Base-by-base conservation (phyloP, 2,888 invertebrate species). In the Ennomos fuscantarius region DNA sequence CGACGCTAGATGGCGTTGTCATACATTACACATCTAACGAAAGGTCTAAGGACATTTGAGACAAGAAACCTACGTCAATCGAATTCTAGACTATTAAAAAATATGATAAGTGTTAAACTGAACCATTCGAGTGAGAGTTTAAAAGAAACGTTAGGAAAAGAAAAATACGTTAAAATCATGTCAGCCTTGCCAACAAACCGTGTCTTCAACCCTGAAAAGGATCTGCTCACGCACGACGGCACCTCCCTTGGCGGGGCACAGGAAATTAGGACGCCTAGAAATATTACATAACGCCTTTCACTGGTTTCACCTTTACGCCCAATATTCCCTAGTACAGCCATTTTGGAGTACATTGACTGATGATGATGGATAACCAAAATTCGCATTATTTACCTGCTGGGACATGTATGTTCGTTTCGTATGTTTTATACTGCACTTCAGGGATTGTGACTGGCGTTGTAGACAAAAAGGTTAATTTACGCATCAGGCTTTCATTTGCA, bases 121-220 rank as follows among this genome's bases (percentile, higher is more conserved):
- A 57, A 58, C 54, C 52, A 53, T 46, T 63, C 42, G 33, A 51
- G 53, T 65, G 62, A 62, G 54, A 59, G 43, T 54, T 55, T 2
- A 60, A 62, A 65, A 66, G 63, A 60, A 47, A 52, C 10, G 13
- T 63, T 60, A 57, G 59, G 60, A 47, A 60, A 59, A 64, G 63
- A 56, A 58, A 64, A 60, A 63, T 58, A 68, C 60, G 66, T 72
- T 34, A 55, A 66, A 74, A 66, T 66, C 60, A 58, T 70, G 73
- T 70, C 76, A 84, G 81, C 87, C 88, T 89, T 89, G 89, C 88
- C 86, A 86, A 78, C 79, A 82, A 84, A 86, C 80, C 81, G 79
- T 78, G 78, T 81, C 82, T 84, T 86, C 84, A 83, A 82, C 87
- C 79, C 82, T 84, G 86, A 85, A 85, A 82, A 85, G 70, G 79